These are phyloP conservation scores for Manduca sexta DNA, from an alignment of 1,140 invertebrate species.

Conservation along the genomic window DNA sequence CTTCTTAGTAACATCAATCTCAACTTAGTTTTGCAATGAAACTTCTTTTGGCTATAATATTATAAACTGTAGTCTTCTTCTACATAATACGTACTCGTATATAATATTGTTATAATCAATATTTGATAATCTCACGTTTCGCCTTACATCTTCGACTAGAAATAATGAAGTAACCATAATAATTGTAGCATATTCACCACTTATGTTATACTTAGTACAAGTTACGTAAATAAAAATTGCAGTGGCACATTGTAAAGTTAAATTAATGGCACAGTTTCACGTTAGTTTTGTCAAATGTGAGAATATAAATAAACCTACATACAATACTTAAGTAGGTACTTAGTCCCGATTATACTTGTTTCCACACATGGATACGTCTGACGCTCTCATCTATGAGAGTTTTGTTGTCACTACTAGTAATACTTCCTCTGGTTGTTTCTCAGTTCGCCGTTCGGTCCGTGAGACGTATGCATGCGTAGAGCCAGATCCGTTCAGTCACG, in stretches of 20 bases:
- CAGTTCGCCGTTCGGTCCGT: no score
- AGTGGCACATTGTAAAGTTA: constrained; percentile 68
- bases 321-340: constrained; percentile 40
- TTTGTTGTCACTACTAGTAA: no score
- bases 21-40: no score
- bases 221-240: constrained; percentile 50
- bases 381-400: no score
- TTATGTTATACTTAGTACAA: constrained; percentile 58
- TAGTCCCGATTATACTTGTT: constrained; percentile 30
- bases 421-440: no score
- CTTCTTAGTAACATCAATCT: no score
- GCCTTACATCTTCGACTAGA: constrained; percentile 60
- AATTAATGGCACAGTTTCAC: constrained; percentile 72
- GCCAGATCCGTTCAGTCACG: not conserved
- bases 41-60: no score
- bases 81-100: no score
- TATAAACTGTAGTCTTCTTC: no score
- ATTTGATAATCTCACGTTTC: constrained; percentile 47
- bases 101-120: constrained; percentile 27
- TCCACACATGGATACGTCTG: constrained; percentile 10
- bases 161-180: constrained; percentile 40
- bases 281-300: constrained; percentile 67
- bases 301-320: constrained; percentile 56
- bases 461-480: no score
- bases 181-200: constrained; percentile 60